Conservation (phyloP, 2,888 invertebrate species). For the Calameuta idolon region DNA sequence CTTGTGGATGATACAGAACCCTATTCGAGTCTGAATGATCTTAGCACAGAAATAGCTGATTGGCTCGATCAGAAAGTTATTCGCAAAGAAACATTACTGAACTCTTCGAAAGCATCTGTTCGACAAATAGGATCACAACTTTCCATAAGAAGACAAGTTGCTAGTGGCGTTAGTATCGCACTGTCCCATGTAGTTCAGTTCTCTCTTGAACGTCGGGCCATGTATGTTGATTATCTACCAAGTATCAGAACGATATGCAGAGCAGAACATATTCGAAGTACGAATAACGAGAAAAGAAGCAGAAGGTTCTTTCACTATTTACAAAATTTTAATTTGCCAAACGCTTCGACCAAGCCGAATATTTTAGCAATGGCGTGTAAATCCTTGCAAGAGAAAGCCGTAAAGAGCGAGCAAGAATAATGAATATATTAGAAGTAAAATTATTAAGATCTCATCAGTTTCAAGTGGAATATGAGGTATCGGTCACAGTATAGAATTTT, state of each 20-base stretch:
- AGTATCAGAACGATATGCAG: conserved; percentile 77
- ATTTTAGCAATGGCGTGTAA: conserved; percentile 56
- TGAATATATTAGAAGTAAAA: neutral
- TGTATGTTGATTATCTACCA: conserved; percentile 79
- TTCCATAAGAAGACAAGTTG: conserved; percentile 43
- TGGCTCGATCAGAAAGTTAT: conserved; percentile 46
- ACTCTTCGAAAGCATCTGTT: neutral
- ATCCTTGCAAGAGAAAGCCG: conserved; percentile 47
- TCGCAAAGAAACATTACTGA: conserved; percentile 9
- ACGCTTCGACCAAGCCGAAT: conserved; percentile 41
- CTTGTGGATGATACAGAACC: conserved; percentile 54
- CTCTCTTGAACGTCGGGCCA: conserved; percentile 70
- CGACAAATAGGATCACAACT: conserved; percentile 13
- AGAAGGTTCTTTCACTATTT: conserved; percentile 85
- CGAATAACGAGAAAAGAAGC: conserved; percentile 74
- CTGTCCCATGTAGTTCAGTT: conserved; percentile 69
- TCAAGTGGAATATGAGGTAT: too few species aligned
- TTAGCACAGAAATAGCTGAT: conserved; percentile 58
- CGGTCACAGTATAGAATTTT: neutral
- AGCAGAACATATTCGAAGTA: conserved; percentile 74
- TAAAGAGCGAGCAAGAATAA: neutral
- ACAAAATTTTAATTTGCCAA: conserved; percentile 69
- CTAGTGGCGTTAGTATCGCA: conserved; percentile 49
- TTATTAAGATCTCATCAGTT: neutral
- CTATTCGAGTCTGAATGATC: conserved; percentile 46